A percentile compares a stretch with the other conserved stretches of the same genome.
These are phyloP conservation scores for Telmatochromis sp. DNA, from an alignment of 2,113 vertebrate species.

Conservation along the genomic window DNA sequence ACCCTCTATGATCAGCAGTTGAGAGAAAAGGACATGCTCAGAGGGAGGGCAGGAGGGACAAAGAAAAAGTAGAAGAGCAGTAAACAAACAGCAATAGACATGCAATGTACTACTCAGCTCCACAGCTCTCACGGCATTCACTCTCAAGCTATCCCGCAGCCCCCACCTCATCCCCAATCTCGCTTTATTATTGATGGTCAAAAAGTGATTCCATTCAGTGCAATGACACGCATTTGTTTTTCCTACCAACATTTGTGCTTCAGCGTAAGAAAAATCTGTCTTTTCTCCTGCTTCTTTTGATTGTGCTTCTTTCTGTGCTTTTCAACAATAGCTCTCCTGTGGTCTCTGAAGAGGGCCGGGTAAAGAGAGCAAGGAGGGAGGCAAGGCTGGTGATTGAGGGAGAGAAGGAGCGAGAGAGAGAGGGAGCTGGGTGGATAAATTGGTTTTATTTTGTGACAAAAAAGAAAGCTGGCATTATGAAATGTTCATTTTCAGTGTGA, in stretches of 20 bases:
- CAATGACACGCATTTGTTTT: slow-evolving; percentile 21
- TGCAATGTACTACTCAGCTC: not conserved
- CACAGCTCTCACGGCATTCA: not conserved
- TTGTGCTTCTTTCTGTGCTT: slow-evolving; percentile 48
- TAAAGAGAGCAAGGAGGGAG: not conserved
- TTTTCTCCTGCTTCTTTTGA: slow-evolving; percentile 57
- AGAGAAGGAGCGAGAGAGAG: slow-evolving; percentile 8
- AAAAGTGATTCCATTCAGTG: slow-evolving; percentile 41
- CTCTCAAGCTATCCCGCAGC: not conserved
- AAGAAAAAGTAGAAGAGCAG: slow-evolving; percentile 14
- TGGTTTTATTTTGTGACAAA: slow-evolving; percentile 50
- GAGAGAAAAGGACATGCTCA: slow-evolving; percentile 40
- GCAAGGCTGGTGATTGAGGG: not conserved
- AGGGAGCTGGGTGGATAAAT: slow-evolving; percentile 31
- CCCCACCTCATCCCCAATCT: not conserved
- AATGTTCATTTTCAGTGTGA: not conserved
- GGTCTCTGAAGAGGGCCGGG: slow-evolving; percentile 28
- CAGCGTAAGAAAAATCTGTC: slow-evolving; percentile 67
- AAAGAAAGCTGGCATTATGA: slow-evolving; percentile 18
- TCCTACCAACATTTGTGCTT: slow-evolving; percentile 48
- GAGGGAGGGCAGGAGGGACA: slow-evolving; percentile 16
- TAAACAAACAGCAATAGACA: slow-evolving; percentile 37
- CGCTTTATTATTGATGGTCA: slow-evolving; percentile 52
- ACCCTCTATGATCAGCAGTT: slow-evolving; percentile 36
- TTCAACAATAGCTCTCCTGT: slow-evolving; percentile 66